These are phyloP conservation scores for Rhyzopertha dominica DNA, from an alignment of 1,140 invertebrate species.

Conservation along the genomic window DNA sequence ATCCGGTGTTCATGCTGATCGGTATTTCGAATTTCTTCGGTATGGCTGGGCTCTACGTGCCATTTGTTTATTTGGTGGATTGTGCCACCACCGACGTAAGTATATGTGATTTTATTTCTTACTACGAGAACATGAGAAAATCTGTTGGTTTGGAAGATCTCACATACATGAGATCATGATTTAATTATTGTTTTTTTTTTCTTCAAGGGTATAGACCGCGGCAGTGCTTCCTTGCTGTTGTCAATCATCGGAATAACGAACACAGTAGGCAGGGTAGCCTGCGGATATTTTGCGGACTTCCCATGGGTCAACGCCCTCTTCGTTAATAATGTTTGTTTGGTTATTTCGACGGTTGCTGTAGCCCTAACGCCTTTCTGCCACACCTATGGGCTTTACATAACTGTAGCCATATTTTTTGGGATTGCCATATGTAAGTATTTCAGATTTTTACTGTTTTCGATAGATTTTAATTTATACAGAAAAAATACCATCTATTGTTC, in stretches of 20 bases:
- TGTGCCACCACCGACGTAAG: slow-evolving; percentile 65
- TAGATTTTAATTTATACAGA: too few species aligned
- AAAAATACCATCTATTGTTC: too few species aligned
- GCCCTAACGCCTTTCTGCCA: slow-evolving; percentile 77
- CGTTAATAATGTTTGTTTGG: slow-evolving; percentile 90
- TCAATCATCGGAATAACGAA: slow-evolving; percentile 96
- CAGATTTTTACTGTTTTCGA: too few species aligned
- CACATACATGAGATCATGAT: background rate
- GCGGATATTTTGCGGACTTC: slow-evolving; percentile 81
- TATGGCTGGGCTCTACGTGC: slow-evolving; percentile 90
- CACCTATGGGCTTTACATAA: slow-evolving; percentile 70
- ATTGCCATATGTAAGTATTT: slow-evolving; percentile 90
- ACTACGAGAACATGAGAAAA: slow-evolving; percentile 3
- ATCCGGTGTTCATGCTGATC: slow-evolving; percentile 89
- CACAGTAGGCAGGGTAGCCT: slow-evolving; percentile 80
- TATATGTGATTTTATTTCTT: slow-evolving; percentile 16
- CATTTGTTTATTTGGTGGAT: slow-evolving; percentile 90
- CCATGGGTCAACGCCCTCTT: slow-evolving; percentile 84
- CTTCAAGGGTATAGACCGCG: slow-evolving; percentile 66
- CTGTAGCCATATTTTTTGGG: slow-evolving; percentile 88
- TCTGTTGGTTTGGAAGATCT: background rate
- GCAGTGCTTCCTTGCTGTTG: slow-evolving; percentile 78
- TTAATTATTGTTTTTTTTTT: slow-evolving; percentile 13
- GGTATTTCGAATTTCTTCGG: slow-evolving; percentile 93
- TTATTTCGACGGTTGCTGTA: slow-evolving; percentile 84